Evolutionary conservation across 2,888 invertebrate genomes (phyloP).

Genomic region (Ectemnius cavifrons): DNA sequence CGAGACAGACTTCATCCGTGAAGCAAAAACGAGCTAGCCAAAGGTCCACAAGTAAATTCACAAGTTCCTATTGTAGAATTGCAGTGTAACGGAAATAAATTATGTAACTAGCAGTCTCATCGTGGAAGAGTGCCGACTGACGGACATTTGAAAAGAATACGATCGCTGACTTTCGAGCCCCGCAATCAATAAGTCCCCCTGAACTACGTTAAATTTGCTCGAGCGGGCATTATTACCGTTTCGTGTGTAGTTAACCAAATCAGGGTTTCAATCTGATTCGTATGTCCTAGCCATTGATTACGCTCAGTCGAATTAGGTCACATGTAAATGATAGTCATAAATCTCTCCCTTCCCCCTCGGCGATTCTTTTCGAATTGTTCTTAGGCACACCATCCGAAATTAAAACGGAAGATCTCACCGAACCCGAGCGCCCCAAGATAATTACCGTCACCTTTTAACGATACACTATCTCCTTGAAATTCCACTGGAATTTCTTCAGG

Average conservation of each 20-base stretch:
- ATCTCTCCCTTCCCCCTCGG: slow-evolving; percentile 48
- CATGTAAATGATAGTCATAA: slow-evolving; percentile 66
- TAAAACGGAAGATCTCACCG: slow-evolving; percentile 25
- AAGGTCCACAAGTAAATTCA: too few relatives aligned
- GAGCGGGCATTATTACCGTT: slow-evolving; percentile 62
- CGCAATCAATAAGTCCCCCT: slow-evolving; percentile 56
- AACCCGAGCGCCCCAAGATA: background rate
- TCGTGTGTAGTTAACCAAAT: slow-evolving; percentile 65
- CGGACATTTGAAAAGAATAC: slow-evolving; percentile 48
- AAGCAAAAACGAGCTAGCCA: too few relatives aligned
- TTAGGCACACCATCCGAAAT: slow-evolving; percentile 40
- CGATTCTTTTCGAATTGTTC: slow-evolving; percentile 45
- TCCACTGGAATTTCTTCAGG: too few relatives aligned
- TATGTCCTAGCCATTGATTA: slow-evolving; percentile 64
- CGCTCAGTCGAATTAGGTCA: slow-evolving; percentile 63
- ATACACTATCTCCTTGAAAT: too few relatives aligned
- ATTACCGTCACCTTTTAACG: background rate
- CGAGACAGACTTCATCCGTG: too few relatives aligned
- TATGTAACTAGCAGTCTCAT: slow-evolving; percentile 23
- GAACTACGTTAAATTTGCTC: slow-evolving; percentile 57
- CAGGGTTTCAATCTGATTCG: slow-evolving; percentile 63
- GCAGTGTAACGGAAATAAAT: too few relatives aligned
- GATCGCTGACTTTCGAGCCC: slow-evolving; percentile 58
- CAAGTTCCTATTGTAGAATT: too few relatives aligned
- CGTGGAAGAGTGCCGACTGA: slow-evolving; percentile 35